A percentile compares a stretch with the other conserved stretches of the same genome.
Evolutionary conservation across 2,113 vertebrate genomes (phyloP).

Genomic region (Electrona antarctica): DNA sequence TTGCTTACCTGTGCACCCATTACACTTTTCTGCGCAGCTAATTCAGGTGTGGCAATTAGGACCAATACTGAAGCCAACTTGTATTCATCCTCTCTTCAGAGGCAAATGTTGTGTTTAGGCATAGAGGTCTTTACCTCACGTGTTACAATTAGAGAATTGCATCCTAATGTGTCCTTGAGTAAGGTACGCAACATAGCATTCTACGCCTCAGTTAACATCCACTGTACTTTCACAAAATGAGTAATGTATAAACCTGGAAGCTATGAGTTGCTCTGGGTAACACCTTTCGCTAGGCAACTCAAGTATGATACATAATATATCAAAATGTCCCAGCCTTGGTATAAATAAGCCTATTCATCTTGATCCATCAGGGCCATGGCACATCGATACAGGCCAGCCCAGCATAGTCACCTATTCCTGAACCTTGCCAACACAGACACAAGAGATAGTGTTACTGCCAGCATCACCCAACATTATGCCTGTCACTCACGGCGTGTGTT

Average conservation of each 20-base stretch:
- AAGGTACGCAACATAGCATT: slow-evolving; percentile 56
- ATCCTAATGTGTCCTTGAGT: slow-evolving; percentile 68
- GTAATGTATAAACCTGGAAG: slow-evolving; percentile 77
- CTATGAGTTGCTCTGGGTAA: slow-evolving; percentile 67
- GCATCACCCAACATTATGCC: slow-evolving; percentile 50
- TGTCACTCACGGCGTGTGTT: slow-evolving; percentile 46
- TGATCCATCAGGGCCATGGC: slow-evolving; percentile 47
- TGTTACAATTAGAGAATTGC: slow-evolving; percentile 57
- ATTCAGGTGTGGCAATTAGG: slow-evolving; percentile 43
- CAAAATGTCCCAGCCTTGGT: slow-evolving; percentile 10
- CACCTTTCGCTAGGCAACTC: slow-evolving; percentile 60
- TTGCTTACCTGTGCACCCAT: slow-evolving; percentile 30
- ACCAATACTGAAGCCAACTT: slow-evolving; percentile 53
- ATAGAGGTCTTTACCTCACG: slow-evolving; percentile 61
- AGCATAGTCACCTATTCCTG: slow-evolving; percentile 63
- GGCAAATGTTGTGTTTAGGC: slow-evolving; percentile 54
- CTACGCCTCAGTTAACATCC: slow-evolving; percentile 71
- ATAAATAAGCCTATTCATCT: slow-evolving; percentile 48
- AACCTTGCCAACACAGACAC: slow-evolving; percentile 51
- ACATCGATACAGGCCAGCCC: not conserved
- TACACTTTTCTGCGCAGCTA: not conserved
- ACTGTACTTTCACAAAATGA: slow-evolving; percentile 69
- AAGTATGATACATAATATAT: slow-evolving; percentile 62
- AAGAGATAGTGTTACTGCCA: slow-evolving; percentile 58
- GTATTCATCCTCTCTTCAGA: slow-evolving; percentile 33